Conservation (phyloP, 2,797 vertebrate genomes). For the Lophotriccus pileatus region DNA sequence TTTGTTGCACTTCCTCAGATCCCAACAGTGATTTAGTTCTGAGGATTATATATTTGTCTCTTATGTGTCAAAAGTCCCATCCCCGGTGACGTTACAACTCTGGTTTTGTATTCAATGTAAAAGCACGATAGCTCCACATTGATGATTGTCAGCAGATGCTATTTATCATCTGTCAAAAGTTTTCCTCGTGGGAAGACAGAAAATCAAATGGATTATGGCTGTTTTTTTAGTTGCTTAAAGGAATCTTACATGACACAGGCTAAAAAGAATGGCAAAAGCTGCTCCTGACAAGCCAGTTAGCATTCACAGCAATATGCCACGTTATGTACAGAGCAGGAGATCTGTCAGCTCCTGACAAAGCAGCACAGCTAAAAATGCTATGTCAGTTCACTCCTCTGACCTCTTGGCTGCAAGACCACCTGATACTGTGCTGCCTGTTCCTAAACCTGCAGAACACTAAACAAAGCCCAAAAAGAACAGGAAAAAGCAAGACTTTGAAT, state of each 20-base stretch:
- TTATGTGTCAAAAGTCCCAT: slow-evolving; percentile 86
- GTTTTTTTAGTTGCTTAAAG: slow-evolving; percentile 87
- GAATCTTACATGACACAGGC: slow-evolving; percentile 85
- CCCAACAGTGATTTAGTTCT: slow-evolving; percentile 79
- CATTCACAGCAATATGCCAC: slow-evolving; percentile 73
- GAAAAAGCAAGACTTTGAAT: background rate
- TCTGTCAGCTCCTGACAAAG: slow-evolving; percentile 62
- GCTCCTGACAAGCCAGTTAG: slow-evolving; percentile 85
- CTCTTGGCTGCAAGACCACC: slow-evolving; percentile 58
- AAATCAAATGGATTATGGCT: slow-evolving; percentile 92
- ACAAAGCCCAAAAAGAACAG: background rate
- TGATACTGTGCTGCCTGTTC: background rate
- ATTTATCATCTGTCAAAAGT: slow-evolving; percentile 94
- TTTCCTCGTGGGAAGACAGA: slow-evolving; percentile 89
- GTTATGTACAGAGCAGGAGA: slow-evolving; percentile 62
- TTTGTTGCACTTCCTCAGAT: slow-evolving; percentile 79
- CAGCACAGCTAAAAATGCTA: slow-evolving; percentile 60
- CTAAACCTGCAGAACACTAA: background rate
- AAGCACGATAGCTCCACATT: slow-evolving; percentile 84
- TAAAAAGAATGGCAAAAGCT: slow-evolving; percentile 82
- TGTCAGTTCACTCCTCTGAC: slow-evolving; percentile 67
- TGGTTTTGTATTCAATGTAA: slow-evolving; percentile 89
- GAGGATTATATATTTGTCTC: slow-evolving; percentile 83
- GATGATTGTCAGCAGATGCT: slow-evolving; percentile 92
- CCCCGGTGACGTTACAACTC: slow-evolving; percentile 88